These are phyloP conservation scores for Scaptodrosophila lebanonensis DNA, from an alignment of 1,140 invertebrate genomes.

Conservation along the genomic window DNA sequence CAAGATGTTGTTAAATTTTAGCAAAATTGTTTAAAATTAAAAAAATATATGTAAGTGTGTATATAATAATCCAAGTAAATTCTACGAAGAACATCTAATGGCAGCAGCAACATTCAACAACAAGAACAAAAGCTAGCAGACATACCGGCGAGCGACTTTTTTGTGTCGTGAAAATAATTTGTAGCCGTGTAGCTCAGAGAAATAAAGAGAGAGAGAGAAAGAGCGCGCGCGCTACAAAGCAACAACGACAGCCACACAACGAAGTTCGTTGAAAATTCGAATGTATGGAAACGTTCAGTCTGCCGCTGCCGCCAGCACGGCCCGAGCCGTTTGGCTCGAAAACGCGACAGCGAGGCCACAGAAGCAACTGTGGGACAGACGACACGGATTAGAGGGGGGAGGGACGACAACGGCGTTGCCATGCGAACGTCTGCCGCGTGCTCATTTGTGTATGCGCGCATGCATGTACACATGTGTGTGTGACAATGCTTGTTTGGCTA, in stretches of 20 bases:
- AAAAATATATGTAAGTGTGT: neutral
- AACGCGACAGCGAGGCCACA: constrained; percentile 51
- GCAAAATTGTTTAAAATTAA: too few species aligned
- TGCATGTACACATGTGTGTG: neutral
- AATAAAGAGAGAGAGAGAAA: constrained; percentile 3
- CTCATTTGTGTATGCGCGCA: neutral
- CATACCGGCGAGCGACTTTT: constrained; percentile 41
- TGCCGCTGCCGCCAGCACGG: constrained; percentile 69
- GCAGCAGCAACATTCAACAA: constrained; percentile 4
- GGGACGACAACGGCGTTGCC: constrained; percentile 7
- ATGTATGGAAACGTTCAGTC: constrained; percentile 68
- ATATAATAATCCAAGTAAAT: constrained; percentile 12
- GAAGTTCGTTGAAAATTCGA: constrained; percentile 67
- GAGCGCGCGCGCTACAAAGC: constrained; percentile 31
- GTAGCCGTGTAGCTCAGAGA: neutral
- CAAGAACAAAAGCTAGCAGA: constrained; percentile 16
- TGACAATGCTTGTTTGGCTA: constrained; percentile 27
- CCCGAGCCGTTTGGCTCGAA: constrained; percentile 54
- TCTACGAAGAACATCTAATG: constrained; percentile 9
- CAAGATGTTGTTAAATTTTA: too few species aligned
- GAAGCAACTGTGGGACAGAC: constrained; percentile 37
- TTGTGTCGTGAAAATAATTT: constrained; percentile 26
- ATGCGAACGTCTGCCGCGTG: constrained; percentile 4
- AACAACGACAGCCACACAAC: constrained; percentile 40
- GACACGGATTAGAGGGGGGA: constrained; percentile 27